Percentiles rank a stretch among this genome's conserved stretches.
phyloP scores from a whole-genome alignment of 2,888 invertebrate species.

The Orchestes rusci region DNA sequence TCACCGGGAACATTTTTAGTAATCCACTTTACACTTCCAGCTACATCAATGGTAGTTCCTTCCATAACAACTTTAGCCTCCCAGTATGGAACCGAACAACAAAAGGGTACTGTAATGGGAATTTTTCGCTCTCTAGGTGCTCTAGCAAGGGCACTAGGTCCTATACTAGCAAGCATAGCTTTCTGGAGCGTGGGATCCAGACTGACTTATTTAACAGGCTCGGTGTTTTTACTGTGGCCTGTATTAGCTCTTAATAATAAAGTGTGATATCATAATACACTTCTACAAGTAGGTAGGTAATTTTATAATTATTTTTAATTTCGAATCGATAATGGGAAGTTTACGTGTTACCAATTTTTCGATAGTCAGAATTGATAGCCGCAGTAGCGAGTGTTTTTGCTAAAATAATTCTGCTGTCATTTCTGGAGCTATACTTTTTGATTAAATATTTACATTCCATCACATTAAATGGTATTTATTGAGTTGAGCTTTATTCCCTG shows the following conservation, averaged over 20 bases:
- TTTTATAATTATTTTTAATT: no score
- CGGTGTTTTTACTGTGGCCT: constrained; percentile 68
- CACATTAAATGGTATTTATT: no score
- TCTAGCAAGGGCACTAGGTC: constrained; percentile 86
- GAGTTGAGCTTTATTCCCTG: no score
- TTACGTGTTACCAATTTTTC: neutral
- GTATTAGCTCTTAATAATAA: constrained; percentile 49
- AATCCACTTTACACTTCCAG: constrained; percentile 42
- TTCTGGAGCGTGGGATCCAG: constrained; percentile 89
- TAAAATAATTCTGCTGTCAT: no score
- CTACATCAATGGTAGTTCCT: constrained; percentile 90
- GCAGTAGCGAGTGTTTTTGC: no score
- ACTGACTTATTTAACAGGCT: constrained; percentile 75
- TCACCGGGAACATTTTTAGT: neutral
- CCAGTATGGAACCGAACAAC: constrained; percentile 66
- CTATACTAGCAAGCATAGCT: constrained; percentile 77
- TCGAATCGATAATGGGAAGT: no score
- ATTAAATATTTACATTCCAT: no score
- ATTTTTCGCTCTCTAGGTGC: constrained; percentile 92
- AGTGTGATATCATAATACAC: no score
- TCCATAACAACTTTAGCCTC: constrained; percentile 93
- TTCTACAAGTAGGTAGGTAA: no score
- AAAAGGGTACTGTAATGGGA: constrained; percentile 90
- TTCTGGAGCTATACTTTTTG: no score
- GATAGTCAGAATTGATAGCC: no score